Percentiles rank a stretch among this genome's conserved stretches.
These are phyloP conservation scores for Oceanodroma leucorhoa DNA, from an alignment of 2,797 vertebrate genomes.

Conservation along the genomic window DNA sequence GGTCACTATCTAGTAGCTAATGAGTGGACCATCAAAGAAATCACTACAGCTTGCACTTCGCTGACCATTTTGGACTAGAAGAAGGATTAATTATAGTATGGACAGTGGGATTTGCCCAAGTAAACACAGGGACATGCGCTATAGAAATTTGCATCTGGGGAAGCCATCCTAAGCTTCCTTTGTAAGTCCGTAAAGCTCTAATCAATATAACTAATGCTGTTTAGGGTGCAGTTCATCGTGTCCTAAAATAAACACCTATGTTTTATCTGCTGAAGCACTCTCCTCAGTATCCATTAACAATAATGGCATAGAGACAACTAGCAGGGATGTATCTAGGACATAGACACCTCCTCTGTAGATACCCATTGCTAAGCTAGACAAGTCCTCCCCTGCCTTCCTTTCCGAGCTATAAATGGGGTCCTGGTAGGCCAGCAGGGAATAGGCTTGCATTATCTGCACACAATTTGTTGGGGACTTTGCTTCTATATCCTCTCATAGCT, in stretches of 20 bases:
- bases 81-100: not conserved
- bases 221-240: slow-evolving; percentile 46
- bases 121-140: not conserved
- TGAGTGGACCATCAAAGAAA: not conserved
- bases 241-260: slow-evolving; percentile 46
- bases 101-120: slow-evolving; percentile 35
- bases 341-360: not conserved
- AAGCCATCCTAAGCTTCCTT: slow-evolving; percentile 15
- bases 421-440: not conserved
- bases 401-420: not conserved
- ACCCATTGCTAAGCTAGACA: not conserved
- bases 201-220: slow-evolving; percentile 60
- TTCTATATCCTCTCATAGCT: not conserved
- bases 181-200: slow-evolving; percentile 37
- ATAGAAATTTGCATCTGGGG: slow-evolving; percentile 10
- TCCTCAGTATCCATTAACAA: slow-evolving; percentile 12
- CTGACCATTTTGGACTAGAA: not conserved
- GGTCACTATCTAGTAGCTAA: not conserved
- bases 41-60: not conserved
- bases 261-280: slow-evolving; percentile 27
- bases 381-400: not conserved
- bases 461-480: slow-evolving; percentile 1
- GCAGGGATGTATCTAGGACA: not conserved
- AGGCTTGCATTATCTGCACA: not conserved
- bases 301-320: not conserved